These are phyloP conservation scores for Remorina albescens DNA, from an alignment of 2,797 vertebrate species.

Conservation along the genomic window DNA sequence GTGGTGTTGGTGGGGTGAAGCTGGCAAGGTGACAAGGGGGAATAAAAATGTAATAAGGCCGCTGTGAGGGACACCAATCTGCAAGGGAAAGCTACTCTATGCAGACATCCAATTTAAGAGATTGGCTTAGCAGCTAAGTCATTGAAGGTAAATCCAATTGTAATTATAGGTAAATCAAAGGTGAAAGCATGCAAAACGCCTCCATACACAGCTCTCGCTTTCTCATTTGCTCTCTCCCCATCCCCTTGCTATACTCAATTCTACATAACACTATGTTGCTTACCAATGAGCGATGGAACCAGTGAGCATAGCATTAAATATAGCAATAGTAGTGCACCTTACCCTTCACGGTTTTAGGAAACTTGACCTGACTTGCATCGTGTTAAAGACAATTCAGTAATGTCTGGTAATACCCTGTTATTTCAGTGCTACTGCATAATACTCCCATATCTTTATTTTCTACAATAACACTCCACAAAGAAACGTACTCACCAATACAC, in stretches of 20 bases:
- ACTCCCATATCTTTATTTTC: no score
- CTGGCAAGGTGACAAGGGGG: constrained; percentile 17
- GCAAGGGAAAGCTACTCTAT: constrained; percentile 75
- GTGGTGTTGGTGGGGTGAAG: constrained; percentile 13
- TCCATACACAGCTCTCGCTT: constrained; percentile 45
- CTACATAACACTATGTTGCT: constrained; percentile 56
- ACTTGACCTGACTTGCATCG: constrained; percentile 35
- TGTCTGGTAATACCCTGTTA: constrained; percentile 15
- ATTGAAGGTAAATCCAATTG: constrained; percentile 79
- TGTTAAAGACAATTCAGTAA: constrained; percentile 16
- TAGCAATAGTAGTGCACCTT: constrained; percentile 36
- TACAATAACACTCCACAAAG: no score
- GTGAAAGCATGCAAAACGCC: constrained; percentile 78
- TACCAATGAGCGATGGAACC: constrained; percentile 44
- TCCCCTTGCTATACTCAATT: constrained; percentile 57
- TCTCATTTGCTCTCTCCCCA: constrained; percentile 22
- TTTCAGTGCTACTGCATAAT: constrained; percentile 4
- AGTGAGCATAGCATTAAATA: constrained; percentile 53
- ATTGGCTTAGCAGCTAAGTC: constrained; percentile 76
- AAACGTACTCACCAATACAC: no score
- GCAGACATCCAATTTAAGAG: constrained; percentile 81
- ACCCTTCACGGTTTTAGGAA: constrained; percentile 39
- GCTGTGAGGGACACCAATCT: constrained; percentile 76
- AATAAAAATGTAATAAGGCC: constrained; percentile 69
- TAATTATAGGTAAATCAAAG: constrained; percentile 84